Evolutionary conservation across 2,113 vertebrate genomes (phyloP), one percentile per base, ranked within the genome.

Genomic region (Bambusicola thoracicus): DNA sequence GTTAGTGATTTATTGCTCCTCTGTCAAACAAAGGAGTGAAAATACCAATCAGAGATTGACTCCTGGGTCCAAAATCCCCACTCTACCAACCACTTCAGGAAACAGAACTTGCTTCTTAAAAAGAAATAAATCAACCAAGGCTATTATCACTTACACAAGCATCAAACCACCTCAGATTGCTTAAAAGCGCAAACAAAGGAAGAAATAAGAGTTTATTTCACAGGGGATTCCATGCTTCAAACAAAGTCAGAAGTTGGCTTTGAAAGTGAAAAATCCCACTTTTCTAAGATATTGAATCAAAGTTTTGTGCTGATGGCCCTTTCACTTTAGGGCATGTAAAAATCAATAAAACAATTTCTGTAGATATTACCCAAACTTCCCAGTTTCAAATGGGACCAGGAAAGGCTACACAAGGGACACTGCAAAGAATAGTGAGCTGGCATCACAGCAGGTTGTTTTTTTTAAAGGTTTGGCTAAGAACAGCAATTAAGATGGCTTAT

Each of bases 301-400:
- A 69, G 48, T 82, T 91, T 27, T 72, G 48, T 74, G 48, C 49
- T 76, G 62, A 74, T 27, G 88, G 65, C n/a, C 53, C 22, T 87
- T 75, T 63, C 62, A 84, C 81, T 82, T 79, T 18, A 81, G 62
- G 51, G 34, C 61, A 92, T 16, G 6, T 75, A 94, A 68, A 88
- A 83, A 85, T 87, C 89, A 91, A 90, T 89, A 93, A 91, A 78
- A 34, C 0, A 10, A 85, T 78, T 93, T 85, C 69, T 67, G 63
- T 41, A 81, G 46, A 62, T 81, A 81, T 30, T 87, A 86, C 48
- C 40, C 58, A 61, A 32, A 65, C 25, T 87, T 91, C 30, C 34
- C 22, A 61, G 29, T 79, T 93, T 79, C 84, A 84, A 12, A 87
- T 10, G 75, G n/a, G 38, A 87, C n/a, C 43, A 72, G 20, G 22